Evolutionary conservation across 2,797 vertebrate species (phyloP).

Genomic region (Acrossocheilus fasciatus): DNA sequence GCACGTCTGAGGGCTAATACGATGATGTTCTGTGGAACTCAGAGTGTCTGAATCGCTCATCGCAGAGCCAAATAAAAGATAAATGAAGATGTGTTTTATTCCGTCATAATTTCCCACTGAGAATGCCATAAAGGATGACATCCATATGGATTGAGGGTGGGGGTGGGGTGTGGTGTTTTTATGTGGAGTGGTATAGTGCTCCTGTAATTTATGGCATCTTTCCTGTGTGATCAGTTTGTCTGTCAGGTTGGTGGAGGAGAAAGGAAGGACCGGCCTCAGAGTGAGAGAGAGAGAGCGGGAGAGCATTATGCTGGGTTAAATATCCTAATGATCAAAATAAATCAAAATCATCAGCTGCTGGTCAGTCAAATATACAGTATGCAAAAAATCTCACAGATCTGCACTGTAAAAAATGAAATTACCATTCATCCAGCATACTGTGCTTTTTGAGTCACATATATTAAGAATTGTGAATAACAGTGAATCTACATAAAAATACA

Average conservation of each 20-base stretch:
- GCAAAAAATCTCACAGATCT: slow-evolving; percentile 41
- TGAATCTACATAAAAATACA: too few species aligned
- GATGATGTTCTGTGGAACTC: slow-evolving; percentile 93
- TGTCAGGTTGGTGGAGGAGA: slow-evolving; percentile 69
- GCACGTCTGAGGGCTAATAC: slow-evolving; percentile 90
- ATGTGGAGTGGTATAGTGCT: slow-evolving; percentile 74
- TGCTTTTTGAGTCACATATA: too few species aligned
- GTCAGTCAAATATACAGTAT: slow-evolving; percentile 53
- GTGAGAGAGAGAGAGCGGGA: slow-evolving; percentile 67
- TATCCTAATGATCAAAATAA: slow-evolving; percentile 62
- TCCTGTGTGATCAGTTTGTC: slow-evolving; percentile 79
- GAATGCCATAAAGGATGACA: slow-evolving; percentile 90
- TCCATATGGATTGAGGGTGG: slow-evolving; percentile 79
- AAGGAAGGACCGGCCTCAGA: slow-evolving; percentile 72
- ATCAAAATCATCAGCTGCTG: slow-evolving; percentile 75
- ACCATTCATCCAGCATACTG: too few species aligned
- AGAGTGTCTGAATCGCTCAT: slow-evolving; percentile 89
- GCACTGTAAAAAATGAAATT: too few species aligned
- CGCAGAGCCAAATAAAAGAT: slow-evolving; percentile 92
- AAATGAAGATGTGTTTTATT: slow-evolving; percentile 99
- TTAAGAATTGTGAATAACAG: too few species aligned
- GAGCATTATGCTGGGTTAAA: slow-evolving; percentile 59
- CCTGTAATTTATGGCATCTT: slow-evolving; percentile 79
- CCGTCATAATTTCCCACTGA: slow-evolving; percentile 96
- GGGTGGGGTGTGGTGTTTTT: slow-evolving; percentile 74